These are phyloP conservation scores for Chloroceryle amazona DNA, from an alignment of 2,797 vertebrate species.

Conservation along the genomic window DNA sequence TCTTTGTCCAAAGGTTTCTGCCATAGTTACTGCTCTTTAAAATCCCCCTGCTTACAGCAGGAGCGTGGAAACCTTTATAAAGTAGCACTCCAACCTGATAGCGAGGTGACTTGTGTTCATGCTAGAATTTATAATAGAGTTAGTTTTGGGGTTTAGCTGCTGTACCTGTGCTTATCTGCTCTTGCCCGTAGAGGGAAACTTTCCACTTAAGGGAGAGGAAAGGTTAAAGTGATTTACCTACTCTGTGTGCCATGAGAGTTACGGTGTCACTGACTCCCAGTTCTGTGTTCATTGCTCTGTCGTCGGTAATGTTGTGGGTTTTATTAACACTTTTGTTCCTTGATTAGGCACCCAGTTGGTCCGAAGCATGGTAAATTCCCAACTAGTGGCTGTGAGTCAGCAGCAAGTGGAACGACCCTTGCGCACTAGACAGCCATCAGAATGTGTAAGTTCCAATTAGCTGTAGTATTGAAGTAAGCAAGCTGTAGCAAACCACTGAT, in stretches of 20 bases:
- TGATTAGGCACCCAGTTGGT: conserved; percentile 89
- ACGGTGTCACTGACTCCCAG: neutral
- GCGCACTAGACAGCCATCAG: conserved; percentile 91
- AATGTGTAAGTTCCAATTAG: conserved; percentile 89
- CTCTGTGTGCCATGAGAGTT: neutral
- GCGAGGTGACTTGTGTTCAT: neutral
- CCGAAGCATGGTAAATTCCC: conserved; percentile 88
- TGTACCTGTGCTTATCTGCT: neutral
- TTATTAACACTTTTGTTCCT: neutral
- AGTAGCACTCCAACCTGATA: neutral
- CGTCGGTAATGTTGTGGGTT: neutral
- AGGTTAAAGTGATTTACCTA: neutral
- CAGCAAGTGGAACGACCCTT: conserved; percentile 85
- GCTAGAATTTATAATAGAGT: neutral
- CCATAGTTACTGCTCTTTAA: neutral
- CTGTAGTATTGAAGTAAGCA: neutral
- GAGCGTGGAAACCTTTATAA: neutral
- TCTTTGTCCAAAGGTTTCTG: neutral
- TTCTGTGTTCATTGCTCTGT: neutral
- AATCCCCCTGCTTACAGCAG: neutral
- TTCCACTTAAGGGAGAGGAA: neutral
- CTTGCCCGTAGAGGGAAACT: neutral
- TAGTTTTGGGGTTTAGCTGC: neutral
- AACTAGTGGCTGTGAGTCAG: conserved; percentile 84
- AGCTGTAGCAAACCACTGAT: neutral